Conservation (phyloP, 2,113 vertebrate genomes). For the Cisticola juncidis region DNA sequence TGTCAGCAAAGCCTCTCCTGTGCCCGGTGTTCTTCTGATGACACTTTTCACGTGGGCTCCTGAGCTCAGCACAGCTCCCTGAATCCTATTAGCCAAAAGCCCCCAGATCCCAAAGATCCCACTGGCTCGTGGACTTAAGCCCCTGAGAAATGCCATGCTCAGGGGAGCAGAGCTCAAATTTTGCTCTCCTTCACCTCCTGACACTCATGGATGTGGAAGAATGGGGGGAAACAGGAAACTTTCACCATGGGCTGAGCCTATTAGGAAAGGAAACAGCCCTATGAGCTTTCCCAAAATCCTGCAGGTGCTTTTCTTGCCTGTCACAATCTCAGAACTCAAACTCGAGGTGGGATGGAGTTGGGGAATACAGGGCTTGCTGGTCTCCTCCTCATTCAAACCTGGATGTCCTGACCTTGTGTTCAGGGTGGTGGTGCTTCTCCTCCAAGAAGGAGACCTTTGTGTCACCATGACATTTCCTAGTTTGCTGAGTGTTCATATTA, state of each 20-base stretch:
- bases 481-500: too few relatives aligned
- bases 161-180: neutral
- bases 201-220: neutral
- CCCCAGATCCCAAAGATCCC: slow-evolving; percentile 10
- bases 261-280: neutral
- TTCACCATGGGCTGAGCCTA: neutral
- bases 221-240: neutral
- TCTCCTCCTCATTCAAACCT: neutral
- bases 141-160: rapidly evolving
- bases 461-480: too few relatives aligned
- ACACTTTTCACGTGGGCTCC: neutral
- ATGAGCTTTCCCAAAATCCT: neutral
- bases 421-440: neutral
- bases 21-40: rapidly evolving
- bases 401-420: neutral
- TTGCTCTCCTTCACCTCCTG: neutral
- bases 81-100: slow-evolving; percentile 15
- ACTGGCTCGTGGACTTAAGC: neutral
- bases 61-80: neutral
- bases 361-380: neutral
- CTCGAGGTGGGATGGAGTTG: neutral
- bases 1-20: neutral
- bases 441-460: neutral
- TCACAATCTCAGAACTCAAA: neutral
- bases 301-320: neutral